Conservation (phyloP, 2,888 invertebrate genomes). For the Drosophila tripunctata region DNA sequence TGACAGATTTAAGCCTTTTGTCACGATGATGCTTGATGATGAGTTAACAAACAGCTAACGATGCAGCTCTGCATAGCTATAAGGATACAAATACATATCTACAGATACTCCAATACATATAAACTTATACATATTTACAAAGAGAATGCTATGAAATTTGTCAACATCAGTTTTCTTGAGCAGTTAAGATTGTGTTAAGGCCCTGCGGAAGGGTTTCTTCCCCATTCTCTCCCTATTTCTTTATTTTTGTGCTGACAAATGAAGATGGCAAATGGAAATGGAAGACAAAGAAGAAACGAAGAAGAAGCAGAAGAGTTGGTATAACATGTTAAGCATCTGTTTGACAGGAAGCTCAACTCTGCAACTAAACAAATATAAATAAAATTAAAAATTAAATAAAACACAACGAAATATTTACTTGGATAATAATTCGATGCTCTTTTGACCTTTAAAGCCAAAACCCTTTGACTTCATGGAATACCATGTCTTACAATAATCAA, state of each 20-base stretch:
- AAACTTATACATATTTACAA: conserved; percentile 14
- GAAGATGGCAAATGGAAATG: conserved; percentile 42
- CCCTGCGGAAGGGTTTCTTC: conserved; percentile 50
- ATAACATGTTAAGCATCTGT: conserved; percentile 19
- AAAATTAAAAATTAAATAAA: conserved; percentile 1
- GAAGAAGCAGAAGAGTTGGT: conserved; percentile 8
- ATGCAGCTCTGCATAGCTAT: conserved; percentile 41
- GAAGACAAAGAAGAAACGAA: not conserved
- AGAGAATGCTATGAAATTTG: conserved; percentile 54
- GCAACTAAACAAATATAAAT: conserved; percentile 1
- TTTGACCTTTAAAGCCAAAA: not conserved
- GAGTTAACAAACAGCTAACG: conserved; percentile 73
- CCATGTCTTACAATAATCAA: not conserved
- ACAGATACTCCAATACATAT: conserved; percentile 7
- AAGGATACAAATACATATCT: conserved; percentile 1
- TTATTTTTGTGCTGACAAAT: conserved; percentile 60
- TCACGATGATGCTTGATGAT: conserved; percentile 76
- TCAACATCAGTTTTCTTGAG: conserved; percentile 63
- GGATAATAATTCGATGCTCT: not conserved
- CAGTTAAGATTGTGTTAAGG: conserved; percentile 60
- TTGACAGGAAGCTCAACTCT: conserved; percentile 13
- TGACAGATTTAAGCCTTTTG: conserved; percentile 80
- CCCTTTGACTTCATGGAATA: not conserved
- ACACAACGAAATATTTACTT: not conserved
- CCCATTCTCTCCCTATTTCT: not conserved